These are phyloP conservation scores for Spheniscus mendiculus DNA, from an alignment of 2,113 vertebrate species.

Conservation along the genomic window DNA sequence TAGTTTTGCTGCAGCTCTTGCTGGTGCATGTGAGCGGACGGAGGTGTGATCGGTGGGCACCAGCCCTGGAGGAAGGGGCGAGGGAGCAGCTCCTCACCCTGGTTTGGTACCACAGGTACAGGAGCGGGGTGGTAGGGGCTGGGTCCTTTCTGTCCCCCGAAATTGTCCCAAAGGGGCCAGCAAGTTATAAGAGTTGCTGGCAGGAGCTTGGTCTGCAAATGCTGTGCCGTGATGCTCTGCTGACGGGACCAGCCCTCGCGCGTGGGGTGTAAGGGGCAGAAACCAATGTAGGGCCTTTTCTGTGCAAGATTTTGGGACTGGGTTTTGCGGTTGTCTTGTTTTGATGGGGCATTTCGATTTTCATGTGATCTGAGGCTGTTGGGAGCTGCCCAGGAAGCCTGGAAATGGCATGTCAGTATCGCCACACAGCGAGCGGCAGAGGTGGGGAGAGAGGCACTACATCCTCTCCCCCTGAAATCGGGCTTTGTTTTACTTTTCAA, in stretches of 20 bases:
- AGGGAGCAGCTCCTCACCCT: not conserved
- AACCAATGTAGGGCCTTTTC: rapidly evolving
- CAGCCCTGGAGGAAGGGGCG: not conserved
- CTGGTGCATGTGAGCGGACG: rapidly evolving
- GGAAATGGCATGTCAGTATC: rapidly evolving
- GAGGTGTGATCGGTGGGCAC: not conserved
- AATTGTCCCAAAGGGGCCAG: not conserved
- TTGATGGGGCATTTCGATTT: not conserved
- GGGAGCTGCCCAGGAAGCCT: not conserved
- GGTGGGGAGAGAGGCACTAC: not conserved
- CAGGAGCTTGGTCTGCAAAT: not conserved
- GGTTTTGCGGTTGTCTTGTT: not conserved
- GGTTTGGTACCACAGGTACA: rapidly evolving
- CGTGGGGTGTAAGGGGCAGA: rapidly evolving
- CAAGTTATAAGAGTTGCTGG: not conserved
- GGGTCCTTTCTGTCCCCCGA: not conserved
- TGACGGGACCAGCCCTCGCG: rapidly evolving
- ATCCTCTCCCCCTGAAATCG: not conserved
- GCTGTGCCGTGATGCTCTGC: rapidly evolving
- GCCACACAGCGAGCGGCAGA: rapidly evolving
- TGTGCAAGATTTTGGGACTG: not conserved
- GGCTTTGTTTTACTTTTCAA: not conserved
- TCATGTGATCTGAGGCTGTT: not conserved
- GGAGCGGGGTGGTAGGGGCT: not conserved
- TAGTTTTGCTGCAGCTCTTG: not conserved